Conservation (phyloP, 2,888 invertebrate species). For the Agrotis segetum region DNA sequence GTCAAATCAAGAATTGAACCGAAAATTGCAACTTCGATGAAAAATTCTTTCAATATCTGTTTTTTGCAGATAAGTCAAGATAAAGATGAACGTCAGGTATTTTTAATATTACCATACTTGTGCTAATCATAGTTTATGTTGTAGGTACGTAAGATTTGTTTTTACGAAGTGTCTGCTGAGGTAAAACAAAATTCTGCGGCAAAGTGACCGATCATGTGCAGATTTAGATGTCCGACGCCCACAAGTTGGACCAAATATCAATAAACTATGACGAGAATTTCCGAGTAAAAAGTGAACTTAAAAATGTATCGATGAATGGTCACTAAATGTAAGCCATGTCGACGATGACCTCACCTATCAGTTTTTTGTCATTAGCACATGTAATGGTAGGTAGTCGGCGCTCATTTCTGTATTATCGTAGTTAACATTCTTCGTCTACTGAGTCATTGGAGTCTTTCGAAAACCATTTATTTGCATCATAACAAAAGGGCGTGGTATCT, state of each 20-base stretch:
- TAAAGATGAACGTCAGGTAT: slow-evolving; percentile 63
- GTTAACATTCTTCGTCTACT: slow-evolving; percentile 70
- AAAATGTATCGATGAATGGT: slow-evolving; percentile 66
- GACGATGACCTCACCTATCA: slow-evolving; percentile 78
- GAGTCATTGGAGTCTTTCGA: slow-evolving; percentile 70
- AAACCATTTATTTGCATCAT: slow-evolving; percentile 58
- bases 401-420: slow-evolving; percentile 69
- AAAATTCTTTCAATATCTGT: slow-evolving; percentile 31
- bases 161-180: slow-evolving; percentile 59
- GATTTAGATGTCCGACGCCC: slow-evolving; percentile 72
- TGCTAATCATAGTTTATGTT: slow-evolving; percentile 7
- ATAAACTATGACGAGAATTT: slow-evolving; percentile 67
- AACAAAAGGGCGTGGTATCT: slow-evolving; percentile 70
- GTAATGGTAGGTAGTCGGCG: slow-evolving; percentile 41
- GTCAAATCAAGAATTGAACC: slow-evolving; percentile 30
- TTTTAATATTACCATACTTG: slow-evolving; percentile 48
- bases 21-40: slow-evolving; percentile 10
- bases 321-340: slow-evolving; percentile 65
- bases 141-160: slow-evolving; percentile 63
- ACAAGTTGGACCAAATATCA: slow-evolving; percentile 69
- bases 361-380: slow-evolving; percentile 78
- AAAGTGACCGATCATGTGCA: slow-evolving; percentile 67
- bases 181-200: slow-evolving; percentile 60
- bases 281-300: slow-evolving; percentile 60
- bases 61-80: slow-evolving; percentile 64